Evolutionary conservation across 2,797 vertebrate genomes (phyloP).

Genomic region (Pseudopleuronectes americanus): DNA sequence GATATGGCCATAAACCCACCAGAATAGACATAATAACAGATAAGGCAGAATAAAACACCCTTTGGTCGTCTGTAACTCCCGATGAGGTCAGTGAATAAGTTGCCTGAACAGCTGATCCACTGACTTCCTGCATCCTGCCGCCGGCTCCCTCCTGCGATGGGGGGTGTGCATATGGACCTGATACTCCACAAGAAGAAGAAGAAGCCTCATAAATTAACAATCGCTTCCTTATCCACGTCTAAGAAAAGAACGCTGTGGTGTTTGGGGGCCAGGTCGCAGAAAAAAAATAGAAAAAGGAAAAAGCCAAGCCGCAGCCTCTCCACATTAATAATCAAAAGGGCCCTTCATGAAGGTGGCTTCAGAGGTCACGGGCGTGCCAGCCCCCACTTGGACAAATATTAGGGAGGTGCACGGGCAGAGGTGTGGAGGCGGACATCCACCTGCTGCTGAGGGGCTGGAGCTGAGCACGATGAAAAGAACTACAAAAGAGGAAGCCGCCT

Average conservation of each 20-base stretch:
- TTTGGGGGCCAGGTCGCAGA: slow-evolving; percentile 14
- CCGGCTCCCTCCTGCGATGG: neutral
- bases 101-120: neutral
- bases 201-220: slow-evolving; percentile 67
- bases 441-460: slow-evolving; percentile 17
- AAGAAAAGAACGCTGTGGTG: slow-evolving; percentile 44
- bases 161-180: neutral
- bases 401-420: neutral
- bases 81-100: neutral
- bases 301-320: slow-evolving; percentile 41
- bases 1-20: slow-evolving; percentile 12
- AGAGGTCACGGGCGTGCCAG: slow-evolving; percentile 60
- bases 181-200: slow-evolving; percentile 26
- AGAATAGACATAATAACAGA: slow-evolving; percentile 1
- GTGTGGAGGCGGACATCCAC: slow-evolving; percentile 34
- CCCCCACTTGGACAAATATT: slow-evolving; percentile 35
- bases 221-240: slow-evolving; percentile 37
- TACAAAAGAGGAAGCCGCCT: neutral
- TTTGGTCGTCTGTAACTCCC: neutral
- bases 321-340: slow-evolving; percentile 74
- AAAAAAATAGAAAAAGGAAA: neutral
- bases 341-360: slow-evolving; percentile 55
- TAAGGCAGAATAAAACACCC: neutral
- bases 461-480: slow-evolving; percentile 13
- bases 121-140: neutral